phyloP scores from a whole-genome alignment of 2,797 vertebrate species.

The Clamator glandarius region DNA sequence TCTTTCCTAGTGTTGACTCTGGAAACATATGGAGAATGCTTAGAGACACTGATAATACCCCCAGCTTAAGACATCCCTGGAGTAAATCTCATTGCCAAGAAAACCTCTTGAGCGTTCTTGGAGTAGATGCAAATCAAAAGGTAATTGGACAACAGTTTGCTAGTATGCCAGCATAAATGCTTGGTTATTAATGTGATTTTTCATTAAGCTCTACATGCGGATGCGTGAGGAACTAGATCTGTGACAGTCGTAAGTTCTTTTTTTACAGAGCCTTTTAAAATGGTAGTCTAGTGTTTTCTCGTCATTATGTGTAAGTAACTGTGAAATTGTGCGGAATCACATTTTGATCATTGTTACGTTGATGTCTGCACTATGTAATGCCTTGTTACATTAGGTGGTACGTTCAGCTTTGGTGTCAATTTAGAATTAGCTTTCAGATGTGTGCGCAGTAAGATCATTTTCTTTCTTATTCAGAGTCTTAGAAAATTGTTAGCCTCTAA shows the following conservation, averaged over 20 bases:
- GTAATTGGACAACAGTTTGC: slow-evolving; percentile 45
- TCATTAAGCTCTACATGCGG: not conserved
- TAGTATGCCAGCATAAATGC: not conserved
- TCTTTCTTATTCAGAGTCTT: not conserved
- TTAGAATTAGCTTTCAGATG: not conserved
- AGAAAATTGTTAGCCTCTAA: not conserved
- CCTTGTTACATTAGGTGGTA: not conserved
- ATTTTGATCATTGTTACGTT: not conserved
- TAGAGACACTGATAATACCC: not conserved
- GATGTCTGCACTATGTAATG: not conserved
- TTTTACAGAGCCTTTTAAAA: not conserved
- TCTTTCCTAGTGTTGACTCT: slow-evolving; percentile 60
- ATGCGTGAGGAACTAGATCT: not conserved
- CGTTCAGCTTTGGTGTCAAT: not conserved
- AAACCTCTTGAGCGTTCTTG: slow-evolving; percentile 69
- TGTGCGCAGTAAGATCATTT: not conserved
- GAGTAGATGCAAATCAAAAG: slow-evolving; percentile 70
- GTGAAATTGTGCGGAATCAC: not conserved
- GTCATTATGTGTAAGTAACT: not conserved
- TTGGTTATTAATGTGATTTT: not conserved
- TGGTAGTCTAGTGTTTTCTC: not conserved
- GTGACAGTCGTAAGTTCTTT: not conserved
- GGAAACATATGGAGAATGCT: slow-evolving; percentile 69
- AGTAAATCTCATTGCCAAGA: slow-evolving; percentile 61
- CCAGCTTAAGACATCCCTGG: slow-evolving; percentile 39